Conservation (phyloP, 2,888 invertebrate genomes). For the Ramazzottius varieornatus region DNA sequence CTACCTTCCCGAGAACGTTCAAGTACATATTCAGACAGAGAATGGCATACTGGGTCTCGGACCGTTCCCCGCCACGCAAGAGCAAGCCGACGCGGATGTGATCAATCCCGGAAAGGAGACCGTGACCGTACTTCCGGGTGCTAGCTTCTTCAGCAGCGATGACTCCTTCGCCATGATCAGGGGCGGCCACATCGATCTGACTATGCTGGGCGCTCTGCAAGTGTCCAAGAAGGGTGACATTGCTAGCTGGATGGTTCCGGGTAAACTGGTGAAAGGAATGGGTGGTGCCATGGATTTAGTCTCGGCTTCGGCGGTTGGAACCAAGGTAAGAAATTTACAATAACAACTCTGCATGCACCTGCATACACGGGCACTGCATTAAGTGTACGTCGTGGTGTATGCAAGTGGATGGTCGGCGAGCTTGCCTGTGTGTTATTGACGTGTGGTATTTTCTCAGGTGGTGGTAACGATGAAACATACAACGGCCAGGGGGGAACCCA, state of each 20-base stretch:
- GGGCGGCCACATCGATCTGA: conserved; percentile 46
- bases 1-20: conserved; percentile 54
- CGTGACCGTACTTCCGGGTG: conserved; percentile 63
- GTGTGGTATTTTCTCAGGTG: conserved; percentile 4
- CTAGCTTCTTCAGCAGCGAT: conserved; percentile 75
- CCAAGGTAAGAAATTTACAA: too few relatives aligned
- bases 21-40: conserved; percentile 76
- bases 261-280: conserved; percentile 93
- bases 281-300: conserved; percentile 99
- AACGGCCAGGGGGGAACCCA: conserved; percentile 32
- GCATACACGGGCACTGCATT: too few relatives aligned
- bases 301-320: conserved; percentile 40
- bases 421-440: not conserved
- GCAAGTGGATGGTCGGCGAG: too few relatives aligned
- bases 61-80: conserved; percentile 17
- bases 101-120: conserved; percentile 98
- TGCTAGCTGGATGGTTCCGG: conserved; percentile 99
- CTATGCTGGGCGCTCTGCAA: conserved; percentile 92
- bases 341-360: too few relatives aligned
- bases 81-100: conserved; percentile 69
- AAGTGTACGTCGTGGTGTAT: too few relatives aligned
- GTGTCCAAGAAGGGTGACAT: conserved; percentile 83
- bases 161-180: conserved; percentile 98
- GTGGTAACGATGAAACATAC: conserved; percentile 8
- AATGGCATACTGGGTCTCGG: conserved; percentile 78